Evolutionary conservation across 2,888 invertebrate species (phyloP).

Genomic region (Silvanus unidentatus): DNA sequence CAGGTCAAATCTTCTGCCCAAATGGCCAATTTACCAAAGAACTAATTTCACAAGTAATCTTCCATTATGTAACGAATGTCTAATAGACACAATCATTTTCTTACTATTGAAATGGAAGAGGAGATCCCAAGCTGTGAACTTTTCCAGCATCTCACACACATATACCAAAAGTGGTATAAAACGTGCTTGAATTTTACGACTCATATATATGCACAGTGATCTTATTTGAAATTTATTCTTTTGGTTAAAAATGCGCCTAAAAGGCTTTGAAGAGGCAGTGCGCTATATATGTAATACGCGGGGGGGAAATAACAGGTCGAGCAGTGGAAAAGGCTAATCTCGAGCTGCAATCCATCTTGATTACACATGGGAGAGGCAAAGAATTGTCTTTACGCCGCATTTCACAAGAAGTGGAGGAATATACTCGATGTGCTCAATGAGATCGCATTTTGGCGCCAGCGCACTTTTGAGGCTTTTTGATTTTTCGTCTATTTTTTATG

Average conservation of each 20-base stretch:
- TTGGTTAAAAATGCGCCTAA: constrained; percentile 35
- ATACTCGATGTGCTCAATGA: constrained; percentile 24
- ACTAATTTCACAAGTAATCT: too few species aligned
- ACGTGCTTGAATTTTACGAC: constrained; percentile 33
- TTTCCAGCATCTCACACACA: too few species aligned
- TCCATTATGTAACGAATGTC: background rate
- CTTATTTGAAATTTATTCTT: constrained; percentile 39
- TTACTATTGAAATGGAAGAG: constrained; percentile 7
- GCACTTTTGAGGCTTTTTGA: background rate
- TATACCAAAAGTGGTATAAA: constrained; percentile 24
- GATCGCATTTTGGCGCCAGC: constrained; percentile 15
- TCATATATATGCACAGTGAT: constrained; percentile 38
- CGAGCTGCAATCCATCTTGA: constrained; percentile 43
- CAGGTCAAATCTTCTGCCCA: too few species aligned
- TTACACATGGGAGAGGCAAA: constrained; percentile 41
- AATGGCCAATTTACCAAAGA: too few species aligned
- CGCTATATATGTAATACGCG: background rate
- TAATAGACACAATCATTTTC: constrained; percentile 3
- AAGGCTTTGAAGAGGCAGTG: constrained; percentile 19
- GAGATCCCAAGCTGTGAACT: constrained; percentile 29
- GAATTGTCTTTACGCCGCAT: constrained; percentile 34
- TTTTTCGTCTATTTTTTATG: too few species aligned
- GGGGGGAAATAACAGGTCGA: constrained; percentile 17
- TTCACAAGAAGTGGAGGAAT: constrained; percentile 35
- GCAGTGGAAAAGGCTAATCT: constrained; percentile 39